Evolutionary conservation across 2,888 invertebrate genomes (phyloP), one percentile per base, ranked within the genome.

Genomic region (Harmothoe impar): DNA sequence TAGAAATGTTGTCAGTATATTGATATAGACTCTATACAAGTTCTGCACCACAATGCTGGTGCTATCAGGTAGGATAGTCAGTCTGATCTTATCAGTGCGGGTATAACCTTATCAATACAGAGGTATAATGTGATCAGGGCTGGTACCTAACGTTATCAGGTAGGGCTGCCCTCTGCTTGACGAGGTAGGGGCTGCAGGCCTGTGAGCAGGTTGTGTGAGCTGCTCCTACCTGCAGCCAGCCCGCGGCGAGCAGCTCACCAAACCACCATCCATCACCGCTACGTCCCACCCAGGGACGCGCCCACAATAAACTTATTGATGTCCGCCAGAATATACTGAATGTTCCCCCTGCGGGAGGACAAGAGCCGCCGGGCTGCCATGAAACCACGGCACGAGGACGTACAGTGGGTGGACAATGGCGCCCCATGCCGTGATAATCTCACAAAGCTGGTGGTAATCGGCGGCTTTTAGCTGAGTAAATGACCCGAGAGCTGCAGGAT

Each of bases 271-370:
- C 72, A 72, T 72, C 72, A 72, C 25, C 25, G 72, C 25, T 29
- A 29, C 72, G 25, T 72, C 72, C 72, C 72, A 72, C 72, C 72
- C 72, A 15, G 25, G 72, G 72, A 72, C 72, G 31, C 72, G 72
- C 5, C 25, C 29, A 72, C 72, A 72, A 72, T 72, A 3, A 72
- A 29, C n/a, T 72, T 72, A 72, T 72, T 72, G 72, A 72, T 72
- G 72, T 72, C 72, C 29, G 29, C 72, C 72, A 29, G 15, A 62
- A 62, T 72, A 72, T n/a, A 68, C 20, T n/a, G 72, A 72, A 72
- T 72, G 72, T 72, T 72, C 72, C 72, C 29, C 72, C 29, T 29
- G 0, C 31, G 62, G 62, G 29, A 25, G 29, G 72, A 29, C 25
- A 72, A 15, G 15, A 72, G 25, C 72, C 15, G 62, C 12, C 62